Evolutionary conservation across 92 coral and sea anemone species (phyloP), one percentile per base, ranked within the genome.

Genomic region (Porites divaricata): DNA sequence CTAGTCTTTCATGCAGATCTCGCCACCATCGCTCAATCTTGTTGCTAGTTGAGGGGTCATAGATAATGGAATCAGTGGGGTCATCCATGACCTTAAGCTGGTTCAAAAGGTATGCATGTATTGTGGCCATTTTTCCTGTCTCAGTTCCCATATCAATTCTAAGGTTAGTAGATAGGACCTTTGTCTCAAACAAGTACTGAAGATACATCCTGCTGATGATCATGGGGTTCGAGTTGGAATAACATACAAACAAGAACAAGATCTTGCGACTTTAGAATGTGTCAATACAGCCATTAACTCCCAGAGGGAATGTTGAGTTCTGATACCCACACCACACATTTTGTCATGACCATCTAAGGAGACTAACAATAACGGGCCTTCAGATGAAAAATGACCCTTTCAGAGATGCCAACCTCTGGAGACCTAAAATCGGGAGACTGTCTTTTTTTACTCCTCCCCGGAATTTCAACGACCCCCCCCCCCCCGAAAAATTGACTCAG

Each of bases 21-120:
- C 93, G 79, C 91, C 93, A 92, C 91, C 93, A 89, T 50, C 89
- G 84, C 78, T 92, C 95, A 22, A 92, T 92, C 66, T 89, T 92
- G 74, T 89, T 88, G 75, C 85, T 73, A 23, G 95, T 93, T 26
- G 93, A 93, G 52, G 96, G 91, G 21, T 93, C 93, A 22, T 93
- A 93, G 17, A 87, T 89, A 10, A 93, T 76, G 75, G 93, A 68
- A 80, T 90, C 92, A 72, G 82, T 75, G 93, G n/a, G 93, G 61
- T 90, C 93, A 70, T 87, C 86, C 83, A 76, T 70, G n/a, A 90
- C 45, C 45, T 35, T 35, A 35, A 0, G 6, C 45, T 35, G 45
- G 45, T 35, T 35, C 45, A 35, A 35, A 35, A 35, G 45, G 45
- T 35, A 35, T 35, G 45, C 45, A 35, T 35, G 45, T 35, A 35